Conservation (phyloP, 2,113 vertebrate species). For the Coracopsis vasa region DNA sequence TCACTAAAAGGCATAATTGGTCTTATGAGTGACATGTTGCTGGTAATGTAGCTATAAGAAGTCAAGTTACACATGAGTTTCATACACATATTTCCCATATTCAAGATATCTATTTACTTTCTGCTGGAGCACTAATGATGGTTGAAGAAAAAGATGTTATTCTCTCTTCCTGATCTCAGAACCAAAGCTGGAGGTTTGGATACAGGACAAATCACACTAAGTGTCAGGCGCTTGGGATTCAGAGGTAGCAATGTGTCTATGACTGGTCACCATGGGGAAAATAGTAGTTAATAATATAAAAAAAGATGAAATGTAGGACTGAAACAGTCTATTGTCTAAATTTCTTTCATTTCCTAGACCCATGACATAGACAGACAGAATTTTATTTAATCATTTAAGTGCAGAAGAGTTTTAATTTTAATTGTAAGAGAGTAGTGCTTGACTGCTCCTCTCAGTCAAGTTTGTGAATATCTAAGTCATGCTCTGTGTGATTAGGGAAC, state of each 20-base stretch:
- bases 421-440: not conserved
- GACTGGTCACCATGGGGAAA: not conserved
- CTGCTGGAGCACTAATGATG: not conserved
- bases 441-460: not conserved
- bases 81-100: not conserved
- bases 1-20: not conserved
- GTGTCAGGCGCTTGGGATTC: not conserved
- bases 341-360: not conserved
- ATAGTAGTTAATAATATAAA: not conserved
- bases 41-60: not conserved
- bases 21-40: not conserved
- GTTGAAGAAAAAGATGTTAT: not conserved
- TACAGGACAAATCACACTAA: not conserved
- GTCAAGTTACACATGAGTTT: not conserved
- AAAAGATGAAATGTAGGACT: not conserved
- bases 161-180: not conserved
- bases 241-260: not conserved
- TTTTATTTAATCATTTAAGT: not conserved
- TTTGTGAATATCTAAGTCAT: slow-evolving; percentile 15
- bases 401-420: not conserved
- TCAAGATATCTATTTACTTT: not conserved
- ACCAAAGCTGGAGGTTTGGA: not conserved
- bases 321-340: not conserved
- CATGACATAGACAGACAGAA: not conserved
- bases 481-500: not conserved